phyloP scores from a whole-genome alignment of 2,113 vertebrate genomes.

The Phyllostomus discolor region DNA sequence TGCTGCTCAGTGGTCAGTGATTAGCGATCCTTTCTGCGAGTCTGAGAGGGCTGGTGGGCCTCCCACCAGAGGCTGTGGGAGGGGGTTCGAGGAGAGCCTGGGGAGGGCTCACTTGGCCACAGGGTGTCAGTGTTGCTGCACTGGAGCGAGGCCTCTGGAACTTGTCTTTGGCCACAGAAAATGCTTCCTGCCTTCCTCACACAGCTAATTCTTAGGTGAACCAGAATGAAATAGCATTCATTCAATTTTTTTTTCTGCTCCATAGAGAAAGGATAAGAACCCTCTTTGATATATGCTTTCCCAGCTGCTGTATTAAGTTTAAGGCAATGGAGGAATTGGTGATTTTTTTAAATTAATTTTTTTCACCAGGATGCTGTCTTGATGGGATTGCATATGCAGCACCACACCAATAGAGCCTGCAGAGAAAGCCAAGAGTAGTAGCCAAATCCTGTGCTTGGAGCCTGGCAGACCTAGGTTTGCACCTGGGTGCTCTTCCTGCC shows the following conservation, averaged over 20 bases:
- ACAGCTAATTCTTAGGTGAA: not conserved
- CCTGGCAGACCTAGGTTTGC: not conserved
- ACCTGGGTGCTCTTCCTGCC: not conserved
- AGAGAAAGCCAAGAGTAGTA: not conserved
- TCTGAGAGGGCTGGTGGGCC: too few species aligned
- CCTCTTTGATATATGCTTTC: not conserved
- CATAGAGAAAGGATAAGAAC: not conserved
- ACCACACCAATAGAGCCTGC: not conserved
- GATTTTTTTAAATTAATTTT: not conserved
- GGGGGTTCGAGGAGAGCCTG: not conserved
- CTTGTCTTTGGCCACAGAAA: constrained; percentile 51
- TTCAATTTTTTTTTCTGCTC: not conserved
- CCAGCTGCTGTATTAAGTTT: not conserved
- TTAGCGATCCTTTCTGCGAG: not conserved
- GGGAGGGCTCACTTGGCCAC: constrained; percentile 73
- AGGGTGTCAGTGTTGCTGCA: constrained; percentile 85
- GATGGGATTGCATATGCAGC: not conserved
- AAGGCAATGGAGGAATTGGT: not conserved
- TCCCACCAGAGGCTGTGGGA: not conserved
- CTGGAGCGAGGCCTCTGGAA: constrained; percentile 51
- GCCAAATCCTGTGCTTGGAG: not conserved
- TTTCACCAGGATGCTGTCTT: not conserved
- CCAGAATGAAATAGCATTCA: not conserved
- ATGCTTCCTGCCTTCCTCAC: not conserved
- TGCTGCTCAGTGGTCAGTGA: not conserved